These are phyloP conservation scores for Lymantria dispar DNA, from an alignment of 2,888 invertebrate species.

Conservation along the genomic window DNA sequence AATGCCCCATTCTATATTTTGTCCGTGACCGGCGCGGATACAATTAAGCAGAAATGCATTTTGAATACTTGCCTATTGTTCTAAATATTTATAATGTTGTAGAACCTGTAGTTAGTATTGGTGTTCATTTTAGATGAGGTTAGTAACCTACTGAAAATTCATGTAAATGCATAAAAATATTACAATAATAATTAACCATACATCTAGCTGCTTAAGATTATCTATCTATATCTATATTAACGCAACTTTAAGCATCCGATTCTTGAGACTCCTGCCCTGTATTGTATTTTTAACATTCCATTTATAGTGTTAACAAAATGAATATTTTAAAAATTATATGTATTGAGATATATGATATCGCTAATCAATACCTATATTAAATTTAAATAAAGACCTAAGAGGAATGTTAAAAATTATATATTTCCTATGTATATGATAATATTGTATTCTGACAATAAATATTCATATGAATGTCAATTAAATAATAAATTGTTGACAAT, in stretches of 20 bases:
- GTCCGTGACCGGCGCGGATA: too few relatives aligned
- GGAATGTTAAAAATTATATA: constrained; percentile 35
- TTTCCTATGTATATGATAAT: constrained; percentile 23
- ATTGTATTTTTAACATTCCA: constrained; percentile 38
- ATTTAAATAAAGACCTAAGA: not conserved
- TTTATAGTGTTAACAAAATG: constrained; percentile 13
- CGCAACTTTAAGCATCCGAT: constrained; percentile 21
- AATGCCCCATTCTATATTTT: too few relatives aligned
- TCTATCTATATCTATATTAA: constrained; percentile 14
- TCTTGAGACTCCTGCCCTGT: constrained; percentile 8
- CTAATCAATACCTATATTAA: not conserved
- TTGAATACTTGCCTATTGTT: not conserved
- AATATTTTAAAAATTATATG: not conserved
- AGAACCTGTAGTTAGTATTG: constrained; percentile 11
- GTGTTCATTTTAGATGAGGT: constrained; percentile 16
- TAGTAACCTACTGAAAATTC: constrained; percentile 3
- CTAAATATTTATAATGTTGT: constrained; percentile 3
- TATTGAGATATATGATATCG: not conserved
- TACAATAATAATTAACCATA: constrained; percentile 1
- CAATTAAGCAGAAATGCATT: too few relatives aligned
- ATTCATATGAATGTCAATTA: constrained; percentile 64
- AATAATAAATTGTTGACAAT: constrained; percentile 53
- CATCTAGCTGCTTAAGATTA: not conserved
- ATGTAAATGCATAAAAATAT: not conserved
- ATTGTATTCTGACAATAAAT: constrained; percentile 64